phyloP scores from a whole-genome alignment of 2,797 vertebrate genomes.

The Protosalanx chinensis region DNA sequence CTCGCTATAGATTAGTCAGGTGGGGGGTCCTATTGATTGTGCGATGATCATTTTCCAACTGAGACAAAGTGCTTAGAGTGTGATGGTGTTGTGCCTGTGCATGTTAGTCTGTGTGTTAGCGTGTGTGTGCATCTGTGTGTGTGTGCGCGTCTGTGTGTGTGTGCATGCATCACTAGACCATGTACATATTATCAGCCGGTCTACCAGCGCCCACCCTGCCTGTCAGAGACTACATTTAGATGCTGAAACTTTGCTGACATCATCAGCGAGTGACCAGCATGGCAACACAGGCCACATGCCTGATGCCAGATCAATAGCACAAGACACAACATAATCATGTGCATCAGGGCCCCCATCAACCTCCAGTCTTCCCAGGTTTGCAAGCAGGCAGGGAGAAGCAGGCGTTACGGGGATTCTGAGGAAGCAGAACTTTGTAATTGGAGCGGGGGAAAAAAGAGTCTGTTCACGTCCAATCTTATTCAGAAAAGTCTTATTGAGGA shows the following conservation, averaged over 20 bases:
- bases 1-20: constrained; percentile 12
- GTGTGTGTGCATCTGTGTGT: not conserved
- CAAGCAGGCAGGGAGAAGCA: too few species aligned
- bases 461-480: too few species aligned
- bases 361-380: too few species aligned
- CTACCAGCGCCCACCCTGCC: not conserved
- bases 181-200: not conserved
- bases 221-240: constrained; percentile 2
- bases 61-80: constrained; percentile 29
- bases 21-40: constrained; percentile 47
- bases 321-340: not conserved
- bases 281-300: not conserved
- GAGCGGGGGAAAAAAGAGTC: too few species aligned
- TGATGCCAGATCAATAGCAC: not conserved
- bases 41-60: constrained; percentile 54
- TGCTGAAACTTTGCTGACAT: not conserved
- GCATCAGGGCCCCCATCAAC: not conserved
- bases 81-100: not conserved
- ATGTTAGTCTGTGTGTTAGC: constrained; percentile 14
- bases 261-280: not conserved
- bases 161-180: not conserved
- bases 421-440: too few species aligned
- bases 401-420: too few species aligned
- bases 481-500: too few species aligned
- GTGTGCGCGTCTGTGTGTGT: not conserved